Base-by-base conservation (phyloP, 1,140 invertebrate genomes). In the Vanessa atalanta region DNA sequence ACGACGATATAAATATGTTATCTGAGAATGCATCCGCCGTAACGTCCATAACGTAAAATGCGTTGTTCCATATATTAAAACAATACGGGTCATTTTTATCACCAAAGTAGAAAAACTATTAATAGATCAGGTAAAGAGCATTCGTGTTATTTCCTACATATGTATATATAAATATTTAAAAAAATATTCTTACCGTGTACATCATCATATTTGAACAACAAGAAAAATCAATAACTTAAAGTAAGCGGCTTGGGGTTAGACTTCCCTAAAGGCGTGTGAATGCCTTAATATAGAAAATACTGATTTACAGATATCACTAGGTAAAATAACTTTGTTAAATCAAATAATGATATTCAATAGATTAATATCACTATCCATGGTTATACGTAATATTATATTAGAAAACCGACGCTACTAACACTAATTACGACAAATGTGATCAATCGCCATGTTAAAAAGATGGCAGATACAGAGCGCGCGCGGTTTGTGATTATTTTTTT, bases 101-200 rank as follows among this genome's bases (percentile, higher is more conserved):
- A 65, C 47, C 26, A 61, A 61, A 6, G 12, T 61, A 43, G 43
- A 13, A 61, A 57, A 65, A 65, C 43, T 50, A 48, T 65, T 65
- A 48, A 50, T 65, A 65, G 47, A 65, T 50, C 23, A 23, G 20
- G 9, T n/a, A 51, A 26, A 15, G 47, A 57, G 13, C 13, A 43
- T 64, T n/a, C 11, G 2, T 37, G 43, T 2, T 64, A 16, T 26
- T 64, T 64, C 15, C 50, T 53, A 57, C 11, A 13, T 57, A 23
- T 57, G 23, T 7, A 48, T 63, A 55, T n/a, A 1, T 43, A 26
- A 11, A 47, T 43, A 68, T 20, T 13, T 57, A 70, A 55, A 48
- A 63, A 65, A 51, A 69, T 26, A 60, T 64, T 63, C 87, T 87
- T 88, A 90, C 88, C 88, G 88, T 90, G 70, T 90, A 90, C 88